Evolutionary conservation across 2,888 invertebrate species (phyloP).

Genomic region (Tetranychus piercei): DNA sequence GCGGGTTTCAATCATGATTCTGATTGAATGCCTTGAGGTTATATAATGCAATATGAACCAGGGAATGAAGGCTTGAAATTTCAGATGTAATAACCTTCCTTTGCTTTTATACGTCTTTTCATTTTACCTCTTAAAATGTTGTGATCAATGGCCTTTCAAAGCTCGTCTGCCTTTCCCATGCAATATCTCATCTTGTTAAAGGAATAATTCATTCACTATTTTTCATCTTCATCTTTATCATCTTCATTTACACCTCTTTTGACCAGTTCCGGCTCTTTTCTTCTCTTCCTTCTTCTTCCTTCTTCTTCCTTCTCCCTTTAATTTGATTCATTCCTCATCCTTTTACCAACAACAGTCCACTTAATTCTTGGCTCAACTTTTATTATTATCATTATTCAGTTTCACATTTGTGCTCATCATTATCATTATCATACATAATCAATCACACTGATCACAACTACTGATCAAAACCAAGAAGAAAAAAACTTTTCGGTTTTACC

Average conservation of each 20-base stretch:
- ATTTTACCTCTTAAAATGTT: too few species aligned
- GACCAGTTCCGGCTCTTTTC: background rate
- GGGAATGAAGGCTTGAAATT: too few species aligned
- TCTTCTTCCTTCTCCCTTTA: background rate
- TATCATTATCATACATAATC: background rate
- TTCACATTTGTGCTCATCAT: background rate
- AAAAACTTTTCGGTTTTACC: background rate
- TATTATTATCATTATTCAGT: background rate
- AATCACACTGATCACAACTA: background rate
- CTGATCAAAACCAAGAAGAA: background rate
- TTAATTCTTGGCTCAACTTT: too few species aligned
- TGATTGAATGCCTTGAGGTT: too few species aligned
- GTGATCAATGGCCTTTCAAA: too few species aligned
- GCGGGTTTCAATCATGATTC: too few species aligned
- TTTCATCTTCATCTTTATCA: background rate
- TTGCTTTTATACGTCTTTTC: too few species aligned
- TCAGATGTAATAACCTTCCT: too few species aligned
- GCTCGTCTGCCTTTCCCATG: too few species aligned
- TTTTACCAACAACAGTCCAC: background rate
- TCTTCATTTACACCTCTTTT: background rate
- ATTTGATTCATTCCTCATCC: background rate
- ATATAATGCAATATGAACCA: too few species aligned
- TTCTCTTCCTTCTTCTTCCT: background rate
- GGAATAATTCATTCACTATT: too few species aligned
- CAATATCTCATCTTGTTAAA: too few species aligned